Conservation (phyloP, 2,113 vertebrate genomes). For the Aleadryas rufinucha region DNA sequence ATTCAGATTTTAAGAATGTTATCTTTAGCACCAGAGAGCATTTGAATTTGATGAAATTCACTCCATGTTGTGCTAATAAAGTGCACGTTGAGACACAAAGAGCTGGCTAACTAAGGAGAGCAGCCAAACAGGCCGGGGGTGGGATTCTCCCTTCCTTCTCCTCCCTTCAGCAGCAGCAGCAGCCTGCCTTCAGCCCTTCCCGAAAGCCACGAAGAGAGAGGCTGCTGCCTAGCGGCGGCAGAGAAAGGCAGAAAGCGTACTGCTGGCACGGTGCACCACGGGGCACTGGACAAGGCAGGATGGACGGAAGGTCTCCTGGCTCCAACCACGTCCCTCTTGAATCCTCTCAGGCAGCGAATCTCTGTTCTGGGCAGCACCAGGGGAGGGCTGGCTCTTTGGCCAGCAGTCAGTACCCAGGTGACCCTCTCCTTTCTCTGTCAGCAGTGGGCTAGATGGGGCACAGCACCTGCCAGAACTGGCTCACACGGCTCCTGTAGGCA, state of each 20-base stretch:
- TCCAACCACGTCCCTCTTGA: not conserved
- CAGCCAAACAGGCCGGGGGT: not conserved
- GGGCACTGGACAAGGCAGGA: fast-evolving
- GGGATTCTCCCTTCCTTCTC: not conserved
- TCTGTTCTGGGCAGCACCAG: not conserved
- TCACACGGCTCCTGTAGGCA: not conserved
- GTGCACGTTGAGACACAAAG: not conserved
- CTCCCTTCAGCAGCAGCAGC: not conserved
- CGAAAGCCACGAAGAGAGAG: not conserved
- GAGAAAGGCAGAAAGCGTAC: fast-evolving
- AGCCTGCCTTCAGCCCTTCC: not conserved
- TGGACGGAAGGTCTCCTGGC: not conserved
- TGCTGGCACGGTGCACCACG: not conserved
- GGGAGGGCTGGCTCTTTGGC: not conserved
- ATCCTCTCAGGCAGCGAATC: not conserved
- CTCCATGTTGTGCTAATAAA: not conserved
- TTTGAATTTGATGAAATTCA: not conserved
- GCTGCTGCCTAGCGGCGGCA: conserved; percentile 44
- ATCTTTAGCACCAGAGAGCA: not conserved
- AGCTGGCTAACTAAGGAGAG: not conserved
- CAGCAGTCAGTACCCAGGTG: not conserved
- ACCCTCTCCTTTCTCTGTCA: not conserved
- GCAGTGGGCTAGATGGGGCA: not conserved
- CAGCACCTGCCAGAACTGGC: not conserved
- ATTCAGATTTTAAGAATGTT: not conserved